A percentile compares a stretch with the other conserved stretches of the same genome.
phyloP scores from a whole-genome alignment of 2,888 invertebrate genomes.

The Desoria tigrina region DNA sequence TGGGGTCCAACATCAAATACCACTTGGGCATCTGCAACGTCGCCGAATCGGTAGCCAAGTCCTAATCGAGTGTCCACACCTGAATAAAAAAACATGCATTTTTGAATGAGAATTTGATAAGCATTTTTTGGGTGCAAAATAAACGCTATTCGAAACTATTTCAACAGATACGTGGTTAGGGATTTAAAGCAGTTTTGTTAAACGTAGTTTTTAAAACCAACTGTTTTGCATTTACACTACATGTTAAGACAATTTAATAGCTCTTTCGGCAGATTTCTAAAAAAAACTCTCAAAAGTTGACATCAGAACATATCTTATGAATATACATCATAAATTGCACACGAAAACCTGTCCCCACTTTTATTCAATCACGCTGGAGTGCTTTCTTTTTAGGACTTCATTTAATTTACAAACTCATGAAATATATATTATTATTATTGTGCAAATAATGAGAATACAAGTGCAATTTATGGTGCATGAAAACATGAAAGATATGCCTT shows the following conservation, averaged over 20 bases:
- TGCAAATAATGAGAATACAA: not conserved
- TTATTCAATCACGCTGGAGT: not conserved
- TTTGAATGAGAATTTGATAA: no score
- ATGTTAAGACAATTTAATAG: no score
- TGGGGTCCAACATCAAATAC: constrained; percentile 54
- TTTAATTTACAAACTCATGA: not conserved
- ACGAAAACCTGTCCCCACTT: not conserved
- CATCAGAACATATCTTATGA: constrained; percentile 1
- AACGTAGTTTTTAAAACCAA: not conserved
- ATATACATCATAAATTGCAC: constrained; percentile 7
- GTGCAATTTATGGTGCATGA: constrained; percentile 11
- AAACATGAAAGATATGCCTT: constrained; percentile 4
- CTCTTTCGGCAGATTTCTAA: no score
- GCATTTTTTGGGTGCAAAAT: no score
- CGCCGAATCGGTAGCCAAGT: constrained; percentile 52
- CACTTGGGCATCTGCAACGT: constrained; percentile 52
- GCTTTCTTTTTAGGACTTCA: not conserved
- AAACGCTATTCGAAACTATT: no score
- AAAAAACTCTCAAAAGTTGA: no score
- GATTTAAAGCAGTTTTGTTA: not conserved
- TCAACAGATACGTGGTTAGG: no score
- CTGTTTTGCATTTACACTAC: no score
- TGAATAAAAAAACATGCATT: constrained; percentile 19
- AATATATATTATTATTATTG: no score
- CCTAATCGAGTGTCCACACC: constrained; percentile 53